Conservation (phyloP, 2,888 invertebrate species). For the Eledona agricola region DNA sequence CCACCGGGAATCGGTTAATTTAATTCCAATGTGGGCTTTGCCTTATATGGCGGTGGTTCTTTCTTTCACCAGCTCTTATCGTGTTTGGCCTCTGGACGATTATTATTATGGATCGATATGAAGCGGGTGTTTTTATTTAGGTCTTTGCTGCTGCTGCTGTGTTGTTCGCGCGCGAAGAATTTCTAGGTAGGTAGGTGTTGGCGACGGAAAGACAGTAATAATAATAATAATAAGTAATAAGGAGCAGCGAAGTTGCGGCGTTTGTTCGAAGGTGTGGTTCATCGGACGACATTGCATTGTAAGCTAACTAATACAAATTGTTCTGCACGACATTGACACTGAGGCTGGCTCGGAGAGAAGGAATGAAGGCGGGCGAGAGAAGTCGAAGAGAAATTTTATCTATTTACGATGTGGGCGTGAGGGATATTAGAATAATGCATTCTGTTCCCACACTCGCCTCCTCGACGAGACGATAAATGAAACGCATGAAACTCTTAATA, state of each 20-base stretch:
- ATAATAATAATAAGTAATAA: conserved; percentile 20
- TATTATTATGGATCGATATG: conserved; percentile 40
- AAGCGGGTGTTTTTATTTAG: conserved; percentile 28
- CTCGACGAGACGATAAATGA: conserved; percentile 43
- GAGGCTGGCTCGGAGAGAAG: no score
- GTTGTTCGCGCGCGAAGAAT: conserved; percentile 4
- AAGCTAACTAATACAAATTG: conserved; percentile 35
- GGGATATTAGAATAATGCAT: conserved; percentile 47
- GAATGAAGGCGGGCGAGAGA: conserved; percentile 3
- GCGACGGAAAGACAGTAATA: conserved; percentile 10
- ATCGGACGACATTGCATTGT: conserved; percentile 34
- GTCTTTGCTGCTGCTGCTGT: conserved; percentile 10
- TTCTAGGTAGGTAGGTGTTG: conserved; percentile 15
- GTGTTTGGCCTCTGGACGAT: conserved; percentile 47
- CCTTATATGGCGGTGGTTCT: conserved; percentile 48
- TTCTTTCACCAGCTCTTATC: conserved; percentile 48
- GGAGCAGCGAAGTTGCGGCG: conserved; percentile 18
- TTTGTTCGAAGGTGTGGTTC: conserved; percentile 34
- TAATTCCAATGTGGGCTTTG: conserved; percentile 47
- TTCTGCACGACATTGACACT: conserved; percentile 46
- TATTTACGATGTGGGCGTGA: conserved; percentile 47
- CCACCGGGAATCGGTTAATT: conserved; percentile 48
- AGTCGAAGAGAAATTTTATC: conserved; percentile 42
- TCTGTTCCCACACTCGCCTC: conserved; percentile 45
- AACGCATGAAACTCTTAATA: conserved; percentile 42